A percentile compares a stretch with the other conserved stretches of the same genome.
Conservation (phyloP, 2,113 vertebrate species). For the Poeciliopsis turrubarensis region DNA sequence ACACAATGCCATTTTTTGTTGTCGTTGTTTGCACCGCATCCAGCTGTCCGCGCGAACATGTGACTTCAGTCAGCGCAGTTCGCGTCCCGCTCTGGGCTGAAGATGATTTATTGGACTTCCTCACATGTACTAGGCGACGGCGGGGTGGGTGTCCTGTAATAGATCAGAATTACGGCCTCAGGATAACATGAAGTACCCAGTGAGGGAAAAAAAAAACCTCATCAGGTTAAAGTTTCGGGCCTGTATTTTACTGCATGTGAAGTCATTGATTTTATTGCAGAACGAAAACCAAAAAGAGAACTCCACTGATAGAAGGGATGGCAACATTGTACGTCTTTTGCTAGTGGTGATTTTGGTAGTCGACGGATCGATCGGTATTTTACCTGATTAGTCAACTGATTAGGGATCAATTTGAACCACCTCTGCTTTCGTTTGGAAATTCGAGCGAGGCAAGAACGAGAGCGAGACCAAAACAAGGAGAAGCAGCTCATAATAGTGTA, state of each 20-base stretch:
- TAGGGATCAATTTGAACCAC: not conserved
- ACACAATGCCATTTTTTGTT: conserved; percentile 44
- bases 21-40: conserved; percentile 28
- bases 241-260: conserved; percentile 14
- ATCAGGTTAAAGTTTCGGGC: conserved; percentile 38
- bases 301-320: conserved; percentile 9
- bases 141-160: conserved; percentile 22
- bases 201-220: conserved; percentile 12
- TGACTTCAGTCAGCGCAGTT: conserved; percentile 29
- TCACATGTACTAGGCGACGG: conserved; percentile 15
- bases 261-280: conserved; percentile 35
- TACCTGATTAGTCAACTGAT: not conserved
- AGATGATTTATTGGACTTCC: conserved; percentile 37
- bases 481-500: not conserved
- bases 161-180: conserved; percentile 28
- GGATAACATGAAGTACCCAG: conserved; percentile 18
- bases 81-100: conserved; percentile 15
- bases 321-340: not conserved
- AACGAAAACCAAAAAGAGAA: conserved; percentile 8
- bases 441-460: not conserved
- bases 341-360: too few species aligned
- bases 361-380: not conserved
- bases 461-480: not conserved
- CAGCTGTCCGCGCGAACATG: conserved; percentile 41
- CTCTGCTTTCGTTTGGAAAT: not conserved